Evolutionary conservation across 2,113 vertebrate species (phyloP).

Genomic region (Anarrhichthys ocellatus): DNA sequence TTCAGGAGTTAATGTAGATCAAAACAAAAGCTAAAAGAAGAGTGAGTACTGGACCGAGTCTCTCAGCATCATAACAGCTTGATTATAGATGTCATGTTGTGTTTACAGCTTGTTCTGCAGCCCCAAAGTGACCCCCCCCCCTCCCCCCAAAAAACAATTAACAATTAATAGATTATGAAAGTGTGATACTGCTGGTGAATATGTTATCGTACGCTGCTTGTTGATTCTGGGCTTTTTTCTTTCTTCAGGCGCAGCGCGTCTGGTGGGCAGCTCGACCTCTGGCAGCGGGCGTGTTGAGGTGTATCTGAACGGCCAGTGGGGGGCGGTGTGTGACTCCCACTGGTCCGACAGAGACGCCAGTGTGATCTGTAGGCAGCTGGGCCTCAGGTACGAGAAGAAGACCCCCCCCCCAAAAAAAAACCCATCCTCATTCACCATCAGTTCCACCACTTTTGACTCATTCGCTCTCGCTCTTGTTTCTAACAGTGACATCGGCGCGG

Average conservation of each 20-base stretch:
- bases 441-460: neutral
- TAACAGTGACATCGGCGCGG: slow-evolving; percentile 88
- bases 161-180: neutral
- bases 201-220: too few relatives aligned
- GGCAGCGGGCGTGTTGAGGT: slow-evolving; percentile 85
- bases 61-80: neutral
- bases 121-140: neutral
- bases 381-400: slow-evolving; percentile 81
- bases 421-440: accelerated
- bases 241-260: slow-evolving; percentile 83
- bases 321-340: slow-evolving; percentile 88
- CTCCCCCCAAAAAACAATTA: neutral
- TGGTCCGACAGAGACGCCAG: slow-evolving; percentile 91
- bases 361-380: slow-evolving; percentile 91
- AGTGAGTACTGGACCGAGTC: neutral
- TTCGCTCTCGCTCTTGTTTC: neutral
- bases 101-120: neutral
- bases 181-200: neutral
- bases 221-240: neutral
- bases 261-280: slow-evolving; percentile 82
- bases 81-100: neutral
- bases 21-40: slow-evolving; percentile 2
- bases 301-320: slow-evolving; percentile 89
- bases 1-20: neutral
- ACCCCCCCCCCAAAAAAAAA: neutral